phyloP scores from a whole-genome alignment of 2,888 invertebrate species.

The Rhimphoctona megacephalus region DNA sequence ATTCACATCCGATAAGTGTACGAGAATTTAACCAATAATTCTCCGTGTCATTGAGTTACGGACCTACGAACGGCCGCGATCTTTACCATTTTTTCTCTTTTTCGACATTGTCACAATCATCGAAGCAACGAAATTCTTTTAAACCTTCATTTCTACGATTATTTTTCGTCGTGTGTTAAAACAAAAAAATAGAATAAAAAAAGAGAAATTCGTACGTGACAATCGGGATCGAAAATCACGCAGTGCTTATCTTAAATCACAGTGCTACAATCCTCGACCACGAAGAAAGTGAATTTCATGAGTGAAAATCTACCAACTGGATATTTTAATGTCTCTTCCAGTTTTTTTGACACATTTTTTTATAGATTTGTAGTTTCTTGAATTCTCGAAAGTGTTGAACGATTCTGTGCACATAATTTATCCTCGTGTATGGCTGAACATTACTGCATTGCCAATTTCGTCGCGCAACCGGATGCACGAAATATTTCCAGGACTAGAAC shows the following conservation, averaged over 20 bases:
- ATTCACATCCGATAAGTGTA: background rate
- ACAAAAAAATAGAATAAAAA: background rate
- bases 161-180: background rate
- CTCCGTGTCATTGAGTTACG: background rate
- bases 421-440: conserved; percentile 8
- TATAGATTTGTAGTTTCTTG: background rate
- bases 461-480: conserved; percentile 29
- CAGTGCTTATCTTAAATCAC: background rate
- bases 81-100: background rate
- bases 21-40: background rate
- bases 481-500: conserved; percentile 23
- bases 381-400: background rate
- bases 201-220: conserved; percentile 21
- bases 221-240: conserved; percentile 4
- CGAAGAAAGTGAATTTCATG: conserved; percentile 33
- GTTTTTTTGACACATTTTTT: background rate
- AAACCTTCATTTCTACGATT: background rate
- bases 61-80: background rate
- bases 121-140: background rate
- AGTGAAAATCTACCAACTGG: conserved; percentile 20
- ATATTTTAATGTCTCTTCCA: background rate
- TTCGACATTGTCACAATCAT: background rate
- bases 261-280: background rate
- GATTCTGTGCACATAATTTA: background rate
- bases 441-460: background rate